Conservation (phyloP, 2,888 invertebrate genomes). For the Lysandra coridon region DNA sequence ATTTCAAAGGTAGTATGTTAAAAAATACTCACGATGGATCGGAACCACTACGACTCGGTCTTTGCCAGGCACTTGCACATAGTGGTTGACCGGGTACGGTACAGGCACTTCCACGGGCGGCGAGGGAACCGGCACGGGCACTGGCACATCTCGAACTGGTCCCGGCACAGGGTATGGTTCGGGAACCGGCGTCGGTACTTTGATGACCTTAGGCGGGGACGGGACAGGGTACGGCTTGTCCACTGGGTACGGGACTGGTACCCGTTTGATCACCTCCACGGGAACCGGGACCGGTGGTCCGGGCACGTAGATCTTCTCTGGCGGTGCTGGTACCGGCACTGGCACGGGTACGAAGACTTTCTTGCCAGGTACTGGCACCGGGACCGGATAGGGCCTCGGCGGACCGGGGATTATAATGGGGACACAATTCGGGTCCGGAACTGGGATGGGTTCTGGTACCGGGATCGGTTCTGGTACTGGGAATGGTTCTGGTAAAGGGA, state of each 20-base stretch:
- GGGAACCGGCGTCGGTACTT: slow-evolving; percentile 47
- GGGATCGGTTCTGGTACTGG: neutral
- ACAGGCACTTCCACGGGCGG: slow-evolving; percentile 50
- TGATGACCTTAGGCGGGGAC: slow-evolving; percentile 48
- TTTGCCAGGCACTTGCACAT: slow-evolving; percentile 47
- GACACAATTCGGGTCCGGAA: slow-evolving; percentile 36
- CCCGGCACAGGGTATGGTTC: slow-evolving; percentile 48
- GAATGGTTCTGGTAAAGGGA: neutral
- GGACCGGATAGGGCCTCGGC: slow-evolving; percentile 64
- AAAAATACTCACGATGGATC: slow-evolving; percentile 46
- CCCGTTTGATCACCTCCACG: slow-evolving; percentile 41
- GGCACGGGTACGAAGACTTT: slow-evolving; percentile 55
- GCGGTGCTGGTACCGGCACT: slow-evolving; percentile 54
- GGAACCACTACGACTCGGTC: slow-evolving; percentile 57
- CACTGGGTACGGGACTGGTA: slow-evolving; percentile 44
- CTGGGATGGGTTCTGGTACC: slow-evolving; percentile 8
- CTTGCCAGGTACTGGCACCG: slow-evolving; percentile 52
- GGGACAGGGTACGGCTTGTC: slow-evolving; percentile 56
- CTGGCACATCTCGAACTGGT: slow-evolving; percentile 45
- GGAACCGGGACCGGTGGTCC: slow-evolving; percentile 49
- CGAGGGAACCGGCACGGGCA: slow-evolving; percentile 53
- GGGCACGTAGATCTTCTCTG: slow-evolving; percentile 55
- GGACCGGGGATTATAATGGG: slow-evolving; percentile 62
- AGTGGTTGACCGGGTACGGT: slow-evolving; percentile 46
- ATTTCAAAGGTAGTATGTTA: no score